Evolutionary conservation across 2,797 vertebrate genomes (phyloP), one percentile per base, ranked within the genome.

Genomic region (Sciaenops ocellatus): DNA sequence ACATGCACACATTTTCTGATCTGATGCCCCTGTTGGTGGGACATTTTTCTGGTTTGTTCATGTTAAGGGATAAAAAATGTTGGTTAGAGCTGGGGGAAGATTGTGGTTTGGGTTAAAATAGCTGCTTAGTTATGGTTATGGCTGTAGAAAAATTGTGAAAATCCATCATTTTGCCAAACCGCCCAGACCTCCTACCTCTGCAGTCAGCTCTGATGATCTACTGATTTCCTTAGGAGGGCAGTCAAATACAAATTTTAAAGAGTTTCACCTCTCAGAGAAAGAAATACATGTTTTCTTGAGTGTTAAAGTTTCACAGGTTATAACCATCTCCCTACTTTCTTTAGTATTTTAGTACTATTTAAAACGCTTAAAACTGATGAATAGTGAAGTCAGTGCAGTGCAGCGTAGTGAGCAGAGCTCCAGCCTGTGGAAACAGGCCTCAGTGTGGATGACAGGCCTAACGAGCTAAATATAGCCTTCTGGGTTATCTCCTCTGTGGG

Each of bases 391-490:
- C 85, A 87, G 88, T 92, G 91, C 89, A 88, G 90, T 91, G 89
- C 91, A 91, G 86, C 52, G 73, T 85, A 85, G 87, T 85, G 88
- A 85, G 90, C 84, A 83, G 83, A 88, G 89, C 86, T 85, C 83
- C 85, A 86, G 91, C 87, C 91, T 92, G 92, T 93, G 90, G 91
- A 93, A 93, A 93, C 93, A 93, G 91, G 93, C 93, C 91, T 93
- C 84, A 89, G 92, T 88, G 87, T 92, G 94, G 92, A 94, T 90
- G 92, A 94, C 93, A 93, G 92, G 92, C 90, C 95, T 93, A 93
- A 94, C 84, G 57, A 91, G 89, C 95, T 95, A 95, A 95, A 96
- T 95, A 95, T 95, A 96, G 93, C 91, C 94, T 93, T 92, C 93
- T 94, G 92, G 93, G 94, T 93, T 94, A 93, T 92, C 92, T 93